Conservation (phyloP, 2,888 invertebrate species). For the Dinocampus coccinellae region DNA sequence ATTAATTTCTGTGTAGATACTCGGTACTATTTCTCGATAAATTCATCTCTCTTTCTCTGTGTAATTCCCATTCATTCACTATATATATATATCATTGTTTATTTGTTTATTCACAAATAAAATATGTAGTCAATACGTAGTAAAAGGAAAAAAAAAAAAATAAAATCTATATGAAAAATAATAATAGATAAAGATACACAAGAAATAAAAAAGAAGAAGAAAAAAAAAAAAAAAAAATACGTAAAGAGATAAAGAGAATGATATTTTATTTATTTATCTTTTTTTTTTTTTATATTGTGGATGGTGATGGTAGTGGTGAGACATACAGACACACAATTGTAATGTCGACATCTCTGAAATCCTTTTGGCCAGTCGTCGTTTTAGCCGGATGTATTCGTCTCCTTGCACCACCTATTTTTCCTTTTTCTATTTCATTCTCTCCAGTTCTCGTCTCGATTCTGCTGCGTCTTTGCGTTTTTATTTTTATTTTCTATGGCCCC, state of each 20-base stretch:
- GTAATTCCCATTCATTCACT: neutral
- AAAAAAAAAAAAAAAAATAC: neutral
- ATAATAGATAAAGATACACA: too few relatives aligned
- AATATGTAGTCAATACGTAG: too few relatives aligned
- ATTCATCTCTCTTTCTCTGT: neutral
- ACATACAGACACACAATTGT: constrained; percentile 38
- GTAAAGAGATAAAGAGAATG: neutral
- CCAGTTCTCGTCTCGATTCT: constrained; percentile 25
- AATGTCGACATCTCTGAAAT: constrained; percentile 42
- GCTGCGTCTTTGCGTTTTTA: constrained; percentile 6
- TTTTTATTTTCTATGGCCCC: constrained; percentile 40
- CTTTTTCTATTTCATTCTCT: constrained; percentile 9
- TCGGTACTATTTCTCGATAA: constrained; percentile 32
- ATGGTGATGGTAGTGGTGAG: constrained; percentile 24
- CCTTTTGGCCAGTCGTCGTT: constrained; percentile 42
- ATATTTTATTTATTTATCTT: too few relatives aligned
- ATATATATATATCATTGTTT: neutral
- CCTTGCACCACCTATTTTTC: neutral
- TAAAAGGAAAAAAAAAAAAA: too few relatives aligned
- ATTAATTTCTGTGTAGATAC: constrained; percentile 61
- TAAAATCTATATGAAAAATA: too few relatives aligned
- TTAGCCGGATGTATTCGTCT: constrained; percentile 38
- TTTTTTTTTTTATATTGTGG: neutral
- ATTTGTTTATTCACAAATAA: neutral
- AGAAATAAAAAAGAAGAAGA: too few relatives aligned